Evolutionary conservation across 2,113 vertebrate species (phyloP).

Genomic region (Caretta caretta): DNA sequence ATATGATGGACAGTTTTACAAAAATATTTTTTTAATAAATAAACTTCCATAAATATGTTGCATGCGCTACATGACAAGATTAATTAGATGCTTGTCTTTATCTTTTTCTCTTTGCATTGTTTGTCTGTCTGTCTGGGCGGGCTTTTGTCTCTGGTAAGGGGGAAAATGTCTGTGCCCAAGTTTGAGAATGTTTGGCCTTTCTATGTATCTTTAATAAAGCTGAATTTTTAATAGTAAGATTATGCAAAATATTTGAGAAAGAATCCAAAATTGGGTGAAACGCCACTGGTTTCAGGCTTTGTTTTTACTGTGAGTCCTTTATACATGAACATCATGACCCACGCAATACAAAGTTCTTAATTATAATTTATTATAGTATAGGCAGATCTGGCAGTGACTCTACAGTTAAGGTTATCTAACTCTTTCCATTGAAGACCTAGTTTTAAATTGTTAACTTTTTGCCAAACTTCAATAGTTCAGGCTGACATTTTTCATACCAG

Average conservation of each 20-base stretch:
- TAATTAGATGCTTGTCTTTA: background rate
- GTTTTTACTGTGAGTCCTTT: background rate
- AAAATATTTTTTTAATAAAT: no score
- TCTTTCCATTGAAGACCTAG: background rate
- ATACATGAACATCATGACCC: background rate
- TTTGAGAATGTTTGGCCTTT: background rate
- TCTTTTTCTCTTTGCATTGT: background rate
- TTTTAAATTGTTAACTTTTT: background rate
- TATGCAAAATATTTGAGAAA: background rate
- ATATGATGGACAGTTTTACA: background rate
- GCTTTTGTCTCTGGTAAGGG: background rate
- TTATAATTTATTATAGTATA: background rate
- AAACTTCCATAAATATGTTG: background rate
- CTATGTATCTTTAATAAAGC: background rate
- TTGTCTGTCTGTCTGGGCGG: background rate
- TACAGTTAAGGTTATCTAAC: accelerated
- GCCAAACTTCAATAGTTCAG: accelerated
- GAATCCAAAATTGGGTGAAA: background rate
- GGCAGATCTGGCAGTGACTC: background rate
- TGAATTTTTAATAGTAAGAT: background rate
- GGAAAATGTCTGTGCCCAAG: background rate
- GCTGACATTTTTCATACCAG: background rate
- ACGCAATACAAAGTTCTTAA: background rate
- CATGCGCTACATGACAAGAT: background rate
- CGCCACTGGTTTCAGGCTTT: background rate